Conservation (phyloP, 2,888 invertebrate species). For the Nomada fabriciana region DNA sequence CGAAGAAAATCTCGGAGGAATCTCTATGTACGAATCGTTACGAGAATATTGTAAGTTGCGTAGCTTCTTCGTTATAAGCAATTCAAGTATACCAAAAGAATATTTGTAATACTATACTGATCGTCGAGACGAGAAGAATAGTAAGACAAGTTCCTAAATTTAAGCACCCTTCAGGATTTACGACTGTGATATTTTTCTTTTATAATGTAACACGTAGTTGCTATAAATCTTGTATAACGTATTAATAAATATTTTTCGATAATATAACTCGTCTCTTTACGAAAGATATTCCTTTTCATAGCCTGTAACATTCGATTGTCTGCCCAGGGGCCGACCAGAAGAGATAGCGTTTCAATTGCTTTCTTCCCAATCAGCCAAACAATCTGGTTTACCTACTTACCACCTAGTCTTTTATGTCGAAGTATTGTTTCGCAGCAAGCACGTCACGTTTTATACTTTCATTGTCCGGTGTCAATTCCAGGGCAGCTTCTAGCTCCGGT, state of each 20-base stretch:
- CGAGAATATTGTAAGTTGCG: conserved; percentile 10
- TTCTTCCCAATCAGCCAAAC: neutral
- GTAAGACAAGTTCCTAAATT: conserved; percentile 45
- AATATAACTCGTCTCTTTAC: neutral
- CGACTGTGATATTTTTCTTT: conserved; percentile 68
- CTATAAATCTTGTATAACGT: conserved; percentile 17
- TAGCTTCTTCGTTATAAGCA: conserved; percentile 2
- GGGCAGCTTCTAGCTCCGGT: conserved; percentile 90
- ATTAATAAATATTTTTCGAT: conserved; percentile 45
- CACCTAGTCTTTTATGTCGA: conserved; percentile 62
- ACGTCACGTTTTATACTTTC: conserved; percentile 87
- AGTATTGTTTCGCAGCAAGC: conserved; percentile 71
- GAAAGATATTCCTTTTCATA: no score
- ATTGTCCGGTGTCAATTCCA: conserved; percentile 88
- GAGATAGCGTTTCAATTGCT: neutral
- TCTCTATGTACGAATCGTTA: neutral
- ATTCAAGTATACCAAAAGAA: conserved; percentile 36
- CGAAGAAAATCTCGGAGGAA: neutral
- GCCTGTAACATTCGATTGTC: neutral
- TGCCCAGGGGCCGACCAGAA: neutral
- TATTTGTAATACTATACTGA: conserved; percentile 9
- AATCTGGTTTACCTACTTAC: conserved; percentile 19
- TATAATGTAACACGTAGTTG: conserved; percentile 30
- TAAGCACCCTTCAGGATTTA: conserved; percentile 34
- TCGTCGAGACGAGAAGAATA: neutral